These are phyloP conservation scores for Brachionus sp. DNA, from an alignment of 1,140 invertebrate genomes.

Conservation along the genomic window DNA sequence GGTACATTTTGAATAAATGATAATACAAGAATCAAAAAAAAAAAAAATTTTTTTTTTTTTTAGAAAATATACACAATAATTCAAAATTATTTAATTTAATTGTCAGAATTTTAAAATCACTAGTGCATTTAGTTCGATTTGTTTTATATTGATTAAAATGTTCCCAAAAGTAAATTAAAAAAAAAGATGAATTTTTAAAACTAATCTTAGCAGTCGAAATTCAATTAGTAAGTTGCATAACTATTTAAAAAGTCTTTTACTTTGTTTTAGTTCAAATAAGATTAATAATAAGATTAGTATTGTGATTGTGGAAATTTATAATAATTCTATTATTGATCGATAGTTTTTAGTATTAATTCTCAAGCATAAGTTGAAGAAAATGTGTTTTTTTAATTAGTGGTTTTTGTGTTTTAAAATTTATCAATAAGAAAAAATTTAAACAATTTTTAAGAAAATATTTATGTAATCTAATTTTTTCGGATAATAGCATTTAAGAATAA, in stretches of 20 bases:
- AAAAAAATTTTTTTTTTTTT: too few species aligned
- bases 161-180: not conserved
- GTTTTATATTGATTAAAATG: not conserved
- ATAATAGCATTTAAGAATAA: too few species aligned
- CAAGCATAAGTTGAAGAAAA: not conserved
- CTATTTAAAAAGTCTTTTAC: not conserved
- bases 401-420: not conserved
- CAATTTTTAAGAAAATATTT: not conserved
- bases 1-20: too few species aligned
- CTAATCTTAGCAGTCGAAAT: not conserved
- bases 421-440: not conserved
- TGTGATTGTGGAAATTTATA: not conserved
- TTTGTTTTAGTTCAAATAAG: not conserved
- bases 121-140: slow-evolving; percentile 48
- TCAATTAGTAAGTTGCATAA: not conserved
- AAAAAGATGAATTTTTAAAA: slow-evolving; percentile 50
- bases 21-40: too few species aligned
- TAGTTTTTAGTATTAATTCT: not conserved
- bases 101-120: not conserved
- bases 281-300: not conserved
- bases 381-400: not conserved
- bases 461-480: not conserved
- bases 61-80: too few species aligned
- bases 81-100: not conserved
- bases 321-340: not conserved